A percentile compares a stretch with the other conserved stretches of the same genome.
Evolutionary conservation across 2,797 vertebrate genomes (phyloP).

Genomic region (Alouatta caraya): DNA sequence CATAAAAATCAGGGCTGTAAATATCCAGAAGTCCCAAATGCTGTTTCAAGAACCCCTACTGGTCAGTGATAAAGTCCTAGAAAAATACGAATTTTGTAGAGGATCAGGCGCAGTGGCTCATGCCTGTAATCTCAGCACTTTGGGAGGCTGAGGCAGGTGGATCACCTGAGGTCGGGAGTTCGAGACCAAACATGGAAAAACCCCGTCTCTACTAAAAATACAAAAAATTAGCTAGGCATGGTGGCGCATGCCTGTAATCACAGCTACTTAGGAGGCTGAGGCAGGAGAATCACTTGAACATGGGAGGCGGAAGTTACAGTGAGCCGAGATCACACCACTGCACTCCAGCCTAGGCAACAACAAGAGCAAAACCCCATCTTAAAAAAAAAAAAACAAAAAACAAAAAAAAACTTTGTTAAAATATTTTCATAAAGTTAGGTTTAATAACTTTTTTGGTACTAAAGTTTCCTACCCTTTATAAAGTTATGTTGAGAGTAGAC

Average conservation of each 20-base stretch:
- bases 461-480: not conserved
- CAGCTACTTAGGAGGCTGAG: not conserved
- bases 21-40: not conserved
- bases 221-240: not conserved
- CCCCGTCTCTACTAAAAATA: not conserved
- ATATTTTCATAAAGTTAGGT: not conserved
- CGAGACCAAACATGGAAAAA: not conserved
- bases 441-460: not conserved
- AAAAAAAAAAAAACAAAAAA: too few species aligned
- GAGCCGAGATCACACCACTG: accelerated
- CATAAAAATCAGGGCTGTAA: not conserved
- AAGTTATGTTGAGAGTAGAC: not conserved
- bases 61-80: not conserved
- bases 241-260: not conserved
- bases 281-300: not conserved
- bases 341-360: not conserved
- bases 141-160: not conserved
- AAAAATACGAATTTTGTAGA: not conserved
- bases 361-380: not conserved
- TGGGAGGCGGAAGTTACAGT: not conserved
- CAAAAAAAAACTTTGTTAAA: not conserved
- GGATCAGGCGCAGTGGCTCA: not conserved
- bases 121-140: not conserved
- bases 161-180: not conserved
- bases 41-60: not conserved